Percentiles rank a stretch among this genome's conserved stretches.
phyloP scores from a whole-genome alignment of 2,797 vertebrate species.

The Rhinella marina region DNA sequence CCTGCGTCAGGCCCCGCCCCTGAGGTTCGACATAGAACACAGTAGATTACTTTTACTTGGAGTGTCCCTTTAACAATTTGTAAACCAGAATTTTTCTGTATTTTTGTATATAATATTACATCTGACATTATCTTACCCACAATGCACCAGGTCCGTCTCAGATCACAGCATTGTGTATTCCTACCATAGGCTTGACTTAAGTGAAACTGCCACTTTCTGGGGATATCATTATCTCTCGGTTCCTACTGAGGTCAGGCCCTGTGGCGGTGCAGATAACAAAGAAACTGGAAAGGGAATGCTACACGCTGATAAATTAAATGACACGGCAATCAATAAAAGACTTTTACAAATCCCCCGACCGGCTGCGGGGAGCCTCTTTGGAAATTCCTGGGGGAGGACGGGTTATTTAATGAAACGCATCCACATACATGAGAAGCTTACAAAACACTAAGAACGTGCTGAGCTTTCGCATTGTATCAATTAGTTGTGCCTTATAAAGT shows the following conservation, averaged over 20 bases:
- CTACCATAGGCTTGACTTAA: not conserved
- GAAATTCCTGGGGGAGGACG: constrained; percentile 17
- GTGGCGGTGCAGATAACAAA: constrained; percentile 30
- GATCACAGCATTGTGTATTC: constrained; percentile 9
- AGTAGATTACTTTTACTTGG: not conserved
- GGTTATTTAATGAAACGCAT: constrained; percentile 20
- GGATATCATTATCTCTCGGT: constrained; percentile 47
- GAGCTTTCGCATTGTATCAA: not conserved
- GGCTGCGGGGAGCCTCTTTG: not conserved
- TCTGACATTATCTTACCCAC: not conserved
- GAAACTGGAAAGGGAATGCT: constrained; percentile 22
- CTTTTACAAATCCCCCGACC: not conserved
- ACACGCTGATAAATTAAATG: constrained; percentile 47
- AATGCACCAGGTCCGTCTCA: not conserved
- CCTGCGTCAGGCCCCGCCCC: not conserved
- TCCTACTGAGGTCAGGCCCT: constrained; percentile 25
- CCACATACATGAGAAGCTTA: not conserved
- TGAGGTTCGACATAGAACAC: not conserved
- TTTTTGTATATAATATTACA: not conserved
- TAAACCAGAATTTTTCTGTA: not conserved
- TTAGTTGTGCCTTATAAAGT: not conserved
- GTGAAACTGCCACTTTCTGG: constrained; percentile 9
- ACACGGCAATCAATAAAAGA: constrained; percentile 44
- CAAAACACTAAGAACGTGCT: not conserved
- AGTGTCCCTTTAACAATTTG: not conserved